Base-by-base conservation (phyloP, 2,113 vertebrate genomes). In the Zosterops hypoxanthus region DNA sequence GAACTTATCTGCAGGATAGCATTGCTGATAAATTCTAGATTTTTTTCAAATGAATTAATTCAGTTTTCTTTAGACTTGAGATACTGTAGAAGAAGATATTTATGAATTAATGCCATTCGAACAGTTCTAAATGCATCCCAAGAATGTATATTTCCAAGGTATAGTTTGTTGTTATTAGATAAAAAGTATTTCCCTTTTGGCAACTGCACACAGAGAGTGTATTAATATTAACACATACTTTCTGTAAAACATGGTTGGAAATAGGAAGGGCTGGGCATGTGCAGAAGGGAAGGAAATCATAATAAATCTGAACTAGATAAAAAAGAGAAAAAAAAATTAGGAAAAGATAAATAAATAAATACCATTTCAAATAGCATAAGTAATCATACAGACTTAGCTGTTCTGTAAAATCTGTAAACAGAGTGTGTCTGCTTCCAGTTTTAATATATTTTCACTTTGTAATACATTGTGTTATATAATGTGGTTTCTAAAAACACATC, bases 171-270 rank as follows among this genome's bases (percentile, higher is more conserved):
- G 60, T 47, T 94, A 44, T 50, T 36, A 39, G 70, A 64, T 56
- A 66, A 41, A 83, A 94, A 91, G 44, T 39, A 94, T 71, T 92
- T 95, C 20, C 47, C 59, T 84, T 41, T 87, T 86, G 47, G 33
- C 65, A 91, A 86, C 10, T 85, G 23, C 17, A 75, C 61, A 22
- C 49, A 57, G 21, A 24, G 36, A 90, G 15, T 93, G 26, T 86
- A 84, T 52, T 68, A 82, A 33, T 80, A 72, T 19, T 89, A 89
- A 20, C 19, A 20, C 77, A 81, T 70, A 91, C 86, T 50, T 9
- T 94, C n/a, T 80, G 83, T 82, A 65, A 96, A 96, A 44, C 8
- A 20, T 85, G 7, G 7, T n/a, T 89, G 33, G 20, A 90, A 96
- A 86, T n/a, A 28, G 13, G 41, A 96, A 94, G 16, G 24, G 14